These are phyloP conservation scores for Sminthopsis crassicaudata DNA, from an alignment of 2,113 vertebrate genomes.

Conservation along the genomic window DNA sequence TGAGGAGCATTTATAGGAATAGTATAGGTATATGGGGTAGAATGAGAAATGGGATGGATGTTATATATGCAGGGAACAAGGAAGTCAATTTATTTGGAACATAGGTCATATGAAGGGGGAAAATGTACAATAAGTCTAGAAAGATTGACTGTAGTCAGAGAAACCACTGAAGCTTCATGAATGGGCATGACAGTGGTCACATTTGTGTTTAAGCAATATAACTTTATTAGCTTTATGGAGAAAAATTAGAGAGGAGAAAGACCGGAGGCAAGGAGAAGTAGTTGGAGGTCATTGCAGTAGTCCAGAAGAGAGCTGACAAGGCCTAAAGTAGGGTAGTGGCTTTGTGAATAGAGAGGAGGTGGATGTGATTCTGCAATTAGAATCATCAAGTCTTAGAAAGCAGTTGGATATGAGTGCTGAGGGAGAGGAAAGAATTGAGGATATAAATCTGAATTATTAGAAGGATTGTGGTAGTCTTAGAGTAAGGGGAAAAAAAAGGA, in stretches of 20 bases:
- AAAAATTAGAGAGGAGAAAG: not conserved
- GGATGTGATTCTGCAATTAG: not conserved
- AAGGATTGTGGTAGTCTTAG: not conserved
- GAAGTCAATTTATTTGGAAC: too few species aligned
- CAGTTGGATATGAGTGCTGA: not conserved
- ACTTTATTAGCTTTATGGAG: not conserved
- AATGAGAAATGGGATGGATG: too few species aligned
- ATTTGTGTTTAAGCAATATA: not conserved
- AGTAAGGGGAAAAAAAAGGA: not conserved
- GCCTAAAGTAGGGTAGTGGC: not conserved
- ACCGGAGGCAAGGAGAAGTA: not conserved
- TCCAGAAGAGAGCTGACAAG: not conserved
- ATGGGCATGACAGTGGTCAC: not conserved
- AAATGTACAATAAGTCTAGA: too few species aligned
- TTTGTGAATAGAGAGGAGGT: not conserved
- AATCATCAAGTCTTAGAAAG: not conserved
- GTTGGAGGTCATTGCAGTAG: not conserved
- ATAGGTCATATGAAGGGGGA: too few species aligned
- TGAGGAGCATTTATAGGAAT: too few species aligned
- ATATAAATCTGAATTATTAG: not conserved
- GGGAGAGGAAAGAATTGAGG: not conserved
- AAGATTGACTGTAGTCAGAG: not conserved
- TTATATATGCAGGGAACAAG: too few species aligned
- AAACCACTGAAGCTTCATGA: not conserved
- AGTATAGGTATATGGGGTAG: too few species aligned